Base-by-base conservation (phyloP, 2,113 vertebrate species). In the Engystomops pustulosus region DNA sequence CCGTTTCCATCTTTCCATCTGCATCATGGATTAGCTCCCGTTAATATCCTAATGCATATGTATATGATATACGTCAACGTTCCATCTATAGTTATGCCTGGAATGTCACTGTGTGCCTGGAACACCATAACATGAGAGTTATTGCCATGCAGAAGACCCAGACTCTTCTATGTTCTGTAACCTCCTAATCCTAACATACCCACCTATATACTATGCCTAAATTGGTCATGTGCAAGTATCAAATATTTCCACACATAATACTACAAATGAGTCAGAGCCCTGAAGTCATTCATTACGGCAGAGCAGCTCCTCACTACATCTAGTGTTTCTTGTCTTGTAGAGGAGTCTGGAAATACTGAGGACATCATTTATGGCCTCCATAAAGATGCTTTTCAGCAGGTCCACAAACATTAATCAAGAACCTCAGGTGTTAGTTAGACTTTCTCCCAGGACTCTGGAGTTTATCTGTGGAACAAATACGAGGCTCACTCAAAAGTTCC, bases 331-430 rank as follows among this genome's bases (percentile, higher is more conserved):
- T 83, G 51, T 72, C 69, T 83, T 75, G 53, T 76, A 15, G 25
- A 30, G 53, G 41, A 44, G 38, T 76, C 90, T 86, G 81, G 77
- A 87, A 88, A 86, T 88, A 80, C 80, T 87, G 87, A 88, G 88
- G 86, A 82, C 87, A 74, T 32, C 81, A 85, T 86, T 89, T 90
- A 86, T 55, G 86, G 17, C 11, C 77, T 87, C 45, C 85, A 89
- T 88, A 86, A 82, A 88, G 84, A 87, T 87, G 36, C 38, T 44
- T 75, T 75, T 72, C 69, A 82, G 23, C 49, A 72, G 51, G 69
- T 72, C 51, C 69, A 72, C 79, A 82, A 72, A 82, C 68, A 82
- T 82, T 60, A 72, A 82, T 82, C 80, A 82, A 55, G 80, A 30
- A n/a, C 69, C 67, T 82, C 68, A 82, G 80, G 80, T 82, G 80